A percentile compares a stretch with the other conserved stretches of the same genome.
Evolutionary conservation across 1,140 invertebrate genomes (phyloP).

Genomic region (Conus betulinus): DNA sequence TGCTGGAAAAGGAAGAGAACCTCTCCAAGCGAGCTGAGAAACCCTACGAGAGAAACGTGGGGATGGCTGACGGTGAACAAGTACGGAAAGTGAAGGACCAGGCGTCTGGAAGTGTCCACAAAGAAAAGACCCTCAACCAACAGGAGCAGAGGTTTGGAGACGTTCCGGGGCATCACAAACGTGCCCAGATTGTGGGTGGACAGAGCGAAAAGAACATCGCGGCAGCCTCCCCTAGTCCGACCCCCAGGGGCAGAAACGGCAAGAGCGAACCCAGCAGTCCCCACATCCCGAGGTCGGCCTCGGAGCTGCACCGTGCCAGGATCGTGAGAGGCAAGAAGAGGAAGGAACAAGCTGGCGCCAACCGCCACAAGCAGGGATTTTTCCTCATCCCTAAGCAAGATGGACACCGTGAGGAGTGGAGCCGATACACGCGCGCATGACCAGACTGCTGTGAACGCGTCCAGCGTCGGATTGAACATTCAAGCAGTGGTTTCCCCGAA

Average conservation of each 20-base stretch:
- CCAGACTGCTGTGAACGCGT: not conserved
- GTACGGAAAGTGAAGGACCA: not conserved
- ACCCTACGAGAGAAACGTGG: not conserved
- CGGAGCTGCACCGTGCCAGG: not conserved
- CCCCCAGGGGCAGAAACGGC: not conserved
- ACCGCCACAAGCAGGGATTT: not conserved
- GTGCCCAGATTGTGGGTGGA: not conserved
- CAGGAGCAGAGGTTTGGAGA: not conserved
- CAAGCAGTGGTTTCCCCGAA: not conserved
- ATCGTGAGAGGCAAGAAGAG: not conserved
- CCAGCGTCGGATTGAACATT: not conserved
- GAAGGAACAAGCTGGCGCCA: not conserved
- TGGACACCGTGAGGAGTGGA: not conserved
- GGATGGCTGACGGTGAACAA: not conserved
- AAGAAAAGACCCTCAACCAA: not conserved
- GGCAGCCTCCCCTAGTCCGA: not conserved
- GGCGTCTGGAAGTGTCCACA: not conserved
- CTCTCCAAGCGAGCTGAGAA: not conserved
- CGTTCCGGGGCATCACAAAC: not conserved
- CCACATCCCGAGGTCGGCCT: not conserved
- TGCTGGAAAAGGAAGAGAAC: not conserved
- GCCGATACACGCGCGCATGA: not conserved
- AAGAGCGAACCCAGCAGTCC: not conserved
- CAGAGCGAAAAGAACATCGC: not conserved
- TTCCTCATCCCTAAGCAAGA: conserved; percentile 12